Evolutionary conservation across 1,140 invertebrate species (phyloP).

Genomic region (Tribolium castaneum): DNA sequence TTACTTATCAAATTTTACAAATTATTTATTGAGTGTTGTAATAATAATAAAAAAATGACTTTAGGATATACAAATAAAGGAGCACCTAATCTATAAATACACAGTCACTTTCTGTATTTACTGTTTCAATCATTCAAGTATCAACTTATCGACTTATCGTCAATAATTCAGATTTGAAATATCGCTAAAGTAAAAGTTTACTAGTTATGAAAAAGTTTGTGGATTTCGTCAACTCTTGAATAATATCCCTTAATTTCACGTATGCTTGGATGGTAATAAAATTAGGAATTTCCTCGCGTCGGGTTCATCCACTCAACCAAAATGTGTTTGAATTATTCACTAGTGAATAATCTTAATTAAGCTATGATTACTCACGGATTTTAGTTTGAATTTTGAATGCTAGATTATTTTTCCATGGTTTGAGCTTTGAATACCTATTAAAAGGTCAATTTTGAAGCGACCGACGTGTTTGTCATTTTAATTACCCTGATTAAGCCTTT

Average conservation of each 20-base stretch:
- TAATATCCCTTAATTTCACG: not conserved
- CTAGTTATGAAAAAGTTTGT: not conserved
- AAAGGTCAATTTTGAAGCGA: not conserved
- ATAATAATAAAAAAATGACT: too few relatives aligned
- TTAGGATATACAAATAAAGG: not conserved
- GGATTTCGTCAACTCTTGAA: not conserved
- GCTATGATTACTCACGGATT: not conserved
- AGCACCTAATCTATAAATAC: not conserved
- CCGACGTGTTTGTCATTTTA: not conserved
- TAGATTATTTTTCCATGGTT: not conserved
- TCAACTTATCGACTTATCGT: not conserved
- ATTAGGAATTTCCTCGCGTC: not conserved
- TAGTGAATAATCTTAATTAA: conserved; percentile 7
- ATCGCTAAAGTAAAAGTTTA: not conserved
- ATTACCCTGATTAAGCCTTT: not conserved
- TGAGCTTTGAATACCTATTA: not conserved
- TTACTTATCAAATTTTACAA: too few relatives aligned
- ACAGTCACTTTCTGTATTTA: not conserved
- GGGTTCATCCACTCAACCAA: not conserved
- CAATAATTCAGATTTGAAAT: not conserved
- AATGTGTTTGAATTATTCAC: not conserved
- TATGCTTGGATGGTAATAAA: not conserved
- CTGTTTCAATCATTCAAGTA: not conserved
- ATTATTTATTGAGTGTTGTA: too few relatives aligned
- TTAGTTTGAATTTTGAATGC: not conserved